phyloP scores from a whole-genome alignment of 2,113 vertebrate genomes.

The Todiramphus chloris region DNA sequence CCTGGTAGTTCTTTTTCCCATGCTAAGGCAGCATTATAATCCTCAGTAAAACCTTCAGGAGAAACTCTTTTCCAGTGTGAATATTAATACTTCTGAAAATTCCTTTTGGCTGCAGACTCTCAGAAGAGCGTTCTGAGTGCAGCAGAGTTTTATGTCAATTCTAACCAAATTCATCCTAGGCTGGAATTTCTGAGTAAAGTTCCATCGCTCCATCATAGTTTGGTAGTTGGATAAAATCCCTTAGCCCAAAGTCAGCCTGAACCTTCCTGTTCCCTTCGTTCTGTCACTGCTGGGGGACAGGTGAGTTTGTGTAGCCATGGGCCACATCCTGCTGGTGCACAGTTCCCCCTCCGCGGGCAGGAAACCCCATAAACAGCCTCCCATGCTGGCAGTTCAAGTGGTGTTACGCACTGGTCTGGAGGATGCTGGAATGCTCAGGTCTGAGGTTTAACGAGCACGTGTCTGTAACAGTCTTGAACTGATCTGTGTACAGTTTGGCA shows the following conservation, averaged over 20 bases:
- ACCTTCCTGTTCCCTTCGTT: neutral
- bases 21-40: neutral
- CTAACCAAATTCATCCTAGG: neutral
- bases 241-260: rapidly evolving
- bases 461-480: neutral
- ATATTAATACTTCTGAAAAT: neutral
- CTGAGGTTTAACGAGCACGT: neutral
- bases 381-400: no score
- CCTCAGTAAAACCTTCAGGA: neutral
- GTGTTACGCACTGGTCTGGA: neutral
- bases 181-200: neutral
- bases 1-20: neutral
- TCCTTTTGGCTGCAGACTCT: neutral
- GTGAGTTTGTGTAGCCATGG: neutral
- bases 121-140: neutral
- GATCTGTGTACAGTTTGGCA: neutral
- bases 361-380: neutral
- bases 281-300: neutral
- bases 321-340: neutral
- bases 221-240: neutral
- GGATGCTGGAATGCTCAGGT: neutral
- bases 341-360: rapidly evolving
- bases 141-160: neutral
- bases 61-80: neutral
- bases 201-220: neutral